Base-by-base conservation (phyloP, 2,113 vertebrate species). In the Sigmodon hispidus region DNA sequence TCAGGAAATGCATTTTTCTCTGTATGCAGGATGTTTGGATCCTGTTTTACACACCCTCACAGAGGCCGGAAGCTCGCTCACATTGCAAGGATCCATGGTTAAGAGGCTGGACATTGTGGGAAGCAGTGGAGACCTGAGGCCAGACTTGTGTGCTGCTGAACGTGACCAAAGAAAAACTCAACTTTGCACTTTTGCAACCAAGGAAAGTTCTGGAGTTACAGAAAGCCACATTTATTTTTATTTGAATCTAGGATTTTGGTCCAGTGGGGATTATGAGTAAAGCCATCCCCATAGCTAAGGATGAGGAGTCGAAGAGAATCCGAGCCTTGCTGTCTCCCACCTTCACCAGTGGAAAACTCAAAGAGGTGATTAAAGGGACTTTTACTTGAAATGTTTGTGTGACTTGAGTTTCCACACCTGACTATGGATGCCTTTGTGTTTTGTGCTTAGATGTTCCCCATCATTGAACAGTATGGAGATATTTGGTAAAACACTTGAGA, bases 331-430 rank as follows among this genome's bases (percentile, higher is more conserved):
- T 99, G 24, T 99, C 99, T 0, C 99, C 99, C 43, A 98, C 98
- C 1, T 99, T 99, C 97, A 99, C 99, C 93, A 99, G 98, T 1
- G 99, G 99, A 57, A 98, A 98, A 77, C 98, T 99, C 11, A 99
- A 99, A 96, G 98, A 99, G 98, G 99, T 99, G 72, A 75, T 22
- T 75, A 5, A 13, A 75, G 48, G 21, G 24, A 26, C 43, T 75
- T 3, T 22, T 13, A 29, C 1, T 0, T 75, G 72, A 45, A 75
- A 45, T 29, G 22, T 29, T 45, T 75, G 40, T 75, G 72, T 15
- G 10, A 26, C 40, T 75, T 45, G 72, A 75, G 40, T 75, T 11
- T 45, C 72, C 72, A 75, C 40, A 45, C 43, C 12, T 75, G 45
- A 45, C 43, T 24, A 12, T 45, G 72, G 43, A 7, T 75, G 72